Conservation (phyloP, 2,797 vertebrate species). For the Chelidonichthys spinosus region DNA sequence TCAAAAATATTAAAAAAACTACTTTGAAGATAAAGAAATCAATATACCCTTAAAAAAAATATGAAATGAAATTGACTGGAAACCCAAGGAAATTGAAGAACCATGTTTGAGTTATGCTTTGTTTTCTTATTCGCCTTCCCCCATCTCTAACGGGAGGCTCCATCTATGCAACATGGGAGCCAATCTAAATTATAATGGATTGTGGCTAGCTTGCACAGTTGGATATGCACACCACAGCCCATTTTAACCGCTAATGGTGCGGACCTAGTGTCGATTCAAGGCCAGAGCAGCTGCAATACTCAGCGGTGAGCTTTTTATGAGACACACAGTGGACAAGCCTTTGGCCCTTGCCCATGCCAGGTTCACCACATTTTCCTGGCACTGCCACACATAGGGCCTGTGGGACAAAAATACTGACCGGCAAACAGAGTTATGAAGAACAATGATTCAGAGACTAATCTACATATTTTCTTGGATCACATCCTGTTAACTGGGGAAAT, state of each 20-base stretch:
- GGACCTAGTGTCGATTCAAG: constrained; percentile 46
- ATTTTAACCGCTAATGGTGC: constrained; percentile 68
- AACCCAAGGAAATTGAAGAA: constrained; percentile 36
- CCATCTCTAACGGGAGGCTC: constrained; percentile 34
- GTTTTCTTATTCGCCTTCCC: constrained; percentile 26
- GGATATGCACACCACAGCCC: constrained; percentile 48
- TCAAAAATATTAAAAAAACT: constrained; percentile 28
- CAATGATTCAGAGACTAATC: constrained; percentile 16
- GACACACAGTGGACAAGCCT: constrained; percentile 50
- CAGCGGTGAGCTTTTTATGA: constrained; percentile 59
- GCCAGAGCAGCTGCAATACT: constrained; percentile 52
- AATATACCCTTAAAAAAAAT: constrained; percentile 12
- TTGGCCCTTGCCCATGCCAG: constrained; percentile 45
- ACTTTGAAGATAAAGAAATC: constrained; percentile 44
- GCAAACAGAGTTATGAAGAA: constrained; percentile 28
- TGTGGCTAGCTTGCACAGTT: constrained; percentile 35
- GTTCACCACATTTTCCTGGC: constrained; percentile 49
- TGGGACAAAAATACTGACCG: constrained; percentile 39
- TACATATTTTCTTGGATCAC: neutral
- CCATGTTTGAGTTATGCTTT: constrained; percentile 24
- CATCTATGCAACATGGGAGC: constrained; percentile 38
- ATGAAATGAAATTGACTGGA: constrained; percentile 34
- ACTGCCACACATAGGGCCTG: constrained; percentile 30
- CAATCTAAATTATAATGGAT: constrained; percentile 41
- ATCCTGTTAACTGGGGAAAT: constrained; percentile 32